Conservation (phyloP, 2,797 vertebrate genomes). For the Helicolenus hilgendorfi region DNA sequence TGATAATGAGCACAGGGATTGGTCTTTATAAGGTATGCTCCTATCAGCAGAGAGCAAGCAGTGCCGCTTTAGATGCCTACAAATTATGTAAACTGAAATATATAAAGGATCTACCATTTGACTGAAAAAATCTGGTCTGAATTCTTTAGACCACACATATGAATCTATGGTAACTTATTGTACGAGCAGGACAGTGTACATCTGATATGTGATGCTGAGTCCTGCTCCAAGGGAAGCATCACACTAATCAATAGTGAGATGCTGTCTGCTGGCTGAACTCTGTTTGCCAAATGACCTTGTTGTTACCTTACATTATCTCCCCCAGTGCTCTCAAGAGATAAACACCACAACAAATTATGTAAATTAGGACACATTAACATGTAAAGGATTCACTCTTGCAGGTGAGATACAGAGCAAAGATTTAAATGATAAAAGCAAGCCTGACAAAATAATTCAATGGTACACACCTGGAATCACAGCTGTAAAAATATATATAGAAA, state of each 20-base stretch:
- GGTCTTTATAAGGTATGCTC: not conserved
- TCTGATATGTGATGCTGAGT: constrained; percentile 11
- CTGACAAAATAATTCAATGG: not conserved
- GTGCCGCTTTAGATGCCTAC: not conserved
- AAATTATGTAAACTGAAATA: not conserved
- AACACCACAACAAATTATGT: not conserved
- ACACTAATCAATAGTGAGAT: constrained; percentile 53
- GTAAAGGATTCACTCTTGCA: not conserved
- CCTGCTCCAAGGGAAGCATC: constrained; percentile 36
- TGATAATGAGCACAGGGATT: not conserved
- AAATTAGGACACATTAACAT: not conserved
- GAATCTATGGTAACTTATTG: not conserved
- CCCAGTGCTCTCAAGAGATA: not conserved
- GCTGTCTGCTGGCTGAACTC: constrained; percentile 48
- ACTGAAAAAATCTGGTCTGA: not conserved
- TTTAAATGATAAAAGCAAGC: not conserved
- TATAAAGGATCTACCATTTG: not conserved
- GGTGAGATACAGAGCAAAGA: not conserved
- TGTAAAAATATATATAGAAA: not conserved
- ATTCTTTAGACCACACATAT: not conserved
- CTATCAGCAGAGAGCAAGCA: too few relatives aligned
- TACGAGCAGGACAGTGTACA: constrained; percentile 2
- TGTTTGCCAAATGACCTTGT: constrained; percentile 70
- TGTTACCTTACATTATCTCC: constrained; percentile 31
- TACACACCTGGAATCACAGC: not conserved